phyloP scores from a whole-genome alignment of 2,797 vertebrate genomes.

The Oreochromis grahami region DNA sequence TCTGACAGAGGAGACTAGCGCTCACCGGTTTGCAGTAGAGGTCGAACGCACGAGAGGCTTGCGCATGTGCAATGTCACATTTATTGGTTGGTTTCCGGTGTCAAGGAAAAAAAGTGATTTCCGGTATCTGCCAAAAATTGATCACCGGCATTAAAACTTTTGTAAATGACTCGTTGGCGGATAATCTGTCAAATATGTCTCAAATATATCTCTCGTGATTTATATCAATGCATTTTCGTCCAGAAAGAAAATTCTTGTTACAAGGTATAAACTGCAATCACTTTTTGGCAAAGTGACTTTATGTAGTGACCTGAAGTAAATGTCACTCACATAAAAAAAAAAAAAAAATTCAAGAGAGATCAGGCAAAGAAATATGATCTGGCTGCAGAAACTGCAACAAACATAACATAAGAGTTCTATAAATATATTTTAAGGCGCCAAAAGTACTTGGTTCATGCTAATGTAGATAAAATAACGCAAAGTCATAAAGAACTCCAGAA shows the following conservation, averaged over 20 bases:
- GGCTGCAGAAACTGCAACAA: background rate
- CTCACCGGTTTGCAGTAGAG: slow-evolving; percentile 64
- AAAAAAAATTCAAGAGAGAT: background rate
- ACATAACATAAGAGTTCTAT: background rate
- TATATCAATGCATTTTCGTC: background rate
- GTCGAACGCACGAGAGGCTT: slow-evolving; percentile 57
- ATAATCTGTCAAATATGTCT: background rate
- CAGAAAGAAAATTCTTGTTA: background rate
- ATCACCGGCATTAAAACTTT: background rate
- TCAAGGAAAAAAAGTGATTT: background rate
- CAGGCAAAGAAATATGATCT: background rate
- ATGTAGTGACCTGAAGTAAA: background rate
- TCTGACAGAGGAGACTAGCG: background rate
- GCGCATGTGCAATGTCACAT: slow-evolving; percentile 43
- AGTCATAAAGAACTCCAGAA: background rate
- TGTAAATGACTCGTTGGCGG: background rate
- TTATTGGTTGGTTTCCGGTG: slow-evolving; percentile 39
- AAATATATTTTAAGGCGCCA: background rate
- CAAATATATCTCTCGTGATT: background rate
- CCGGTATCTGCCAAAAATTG: background rate
- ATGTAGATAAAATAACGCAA: background rate
- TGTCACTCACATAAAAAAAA: background rate
- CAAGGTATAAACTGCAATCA: background rate
- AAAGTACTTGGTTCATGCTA: background rate
- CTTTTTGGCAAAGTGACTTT: background rate